These are phyloP conservation scores for Protophormia terraenovae DNA, from an alignment of 2,888 invertebrate genomes.

Conservation along the genomic window DNA sequence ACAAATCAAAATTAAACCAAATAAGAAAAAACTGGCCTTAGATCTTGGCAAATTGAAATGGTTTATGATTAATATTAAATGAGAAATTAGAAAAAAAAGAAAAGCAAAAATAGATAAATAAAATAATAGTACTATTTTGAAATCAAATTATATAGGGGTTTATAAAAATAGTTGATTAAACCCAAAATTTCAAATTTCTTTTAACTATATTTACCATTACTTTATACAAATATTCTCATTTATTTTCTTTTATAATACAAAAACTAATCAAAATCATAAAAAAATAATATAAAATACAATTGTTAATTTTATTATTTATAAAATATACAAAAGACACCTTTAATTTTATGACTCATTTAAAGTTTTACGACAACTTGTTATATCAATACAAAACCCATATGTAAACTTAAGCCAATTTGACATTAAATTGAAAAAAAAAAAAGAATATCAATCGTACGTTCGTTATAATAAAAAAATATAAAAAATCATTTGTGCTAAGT, in stretches of 20 bases:
- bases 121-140: too few relatives aligned
- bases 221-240: too few relatives aligned
- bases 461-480: conserved; percentile 4
- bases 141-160: too few relatives aligned
- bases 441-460: background rate
- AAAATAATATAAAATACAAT: background rate
- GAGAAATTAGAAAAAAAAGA: too few relatives aligned
- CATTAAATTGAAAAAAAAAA: background rate
- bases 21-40: conserved; percentile 22
- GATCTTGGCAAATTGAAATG: conserved; percentile 14
- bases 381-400: too few relatives aligned
- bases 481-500: conserved; percentile 7
- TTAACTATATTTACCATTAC: too few relatives aligned
- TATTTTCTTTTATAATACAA: background rate
- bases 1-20: background rate
- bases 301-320: conserved; percentile 34
- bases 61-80: conserved; percentile 15
- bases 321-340: conserved; percentile 37
- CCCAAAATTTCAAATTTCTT: too few relatives aligned
- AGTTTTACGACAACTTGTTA: conserved; percentile 24
- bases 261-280: too few relatives aligned
- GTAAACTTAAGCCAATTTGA: conserved; percentile 17
- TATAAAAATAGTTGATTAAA: too few relatives aligned
- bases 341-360: conserved; percentile 60
- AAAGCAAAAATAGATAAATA: background rate